Evolutionary conservation across 2,797 vertebrate genomes (phyloP), one percentile per base, ranked within the genome.

Genomic region (Xiphophorus birchmanni): DNA sequence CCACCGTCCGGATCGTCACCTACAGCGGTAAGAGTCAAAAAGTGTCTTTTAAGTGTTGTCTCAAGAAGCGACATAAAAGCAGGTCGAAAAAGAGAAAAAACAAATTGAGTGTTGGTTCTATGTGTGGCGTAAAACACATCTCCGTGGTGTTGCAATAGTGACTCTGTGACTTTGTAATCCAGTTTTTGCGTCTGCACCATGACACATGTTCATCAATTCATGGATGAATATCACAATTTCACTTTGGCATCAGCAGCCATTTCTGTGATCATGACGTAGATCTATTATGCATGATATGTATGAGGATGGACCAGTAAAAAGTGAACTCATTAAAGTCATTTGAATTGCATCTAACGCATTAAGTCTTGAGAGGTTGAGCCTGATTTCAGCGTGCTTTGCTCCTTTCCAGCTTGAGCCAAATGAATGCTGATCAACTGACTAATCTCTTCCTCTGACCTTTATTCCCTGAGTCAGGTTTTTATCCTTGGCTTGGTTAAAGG

Each of bases 1-100:
- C 97, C 44, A 97, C 97, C 81, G 97, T 98, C 69, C 95, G 98
- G 69, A 97, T 99, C 73, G 96, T 99, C 93, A 98, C 97, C 37
- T 99, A 99, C 89, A 99, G 97, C 0, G 97, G 98, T 99, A 91
- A 97, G 97, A 89, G 42, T 72, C 26, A 45, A 40, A 15, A 45
- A 45, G 12, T 26, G 23, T 47, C 12, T 80, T 65, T 0, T 42
- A 42, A 75, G 10, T 44, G 23, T 44, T 60, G 44, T 73, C 42
- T 47, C 44, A 47, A 47, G 69, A 45, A 45, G 69, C 12, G 13
- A 29, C 48, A 29, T 50, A 44, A 54, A 78, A 81, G 60, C 7
- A 52, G 13, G 48, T 18, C 21, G 67, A 23, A 29, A 35, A 12
- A 67, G 8, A 54, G 52, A 45, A 44, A 58, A 52, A 87, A 32